Evolutionary conservation across 2,888 invertebrate genomes (phyloP), one percentile per base, ranked within the genome.

Genomic region (Fragum sueziense): DNA sequence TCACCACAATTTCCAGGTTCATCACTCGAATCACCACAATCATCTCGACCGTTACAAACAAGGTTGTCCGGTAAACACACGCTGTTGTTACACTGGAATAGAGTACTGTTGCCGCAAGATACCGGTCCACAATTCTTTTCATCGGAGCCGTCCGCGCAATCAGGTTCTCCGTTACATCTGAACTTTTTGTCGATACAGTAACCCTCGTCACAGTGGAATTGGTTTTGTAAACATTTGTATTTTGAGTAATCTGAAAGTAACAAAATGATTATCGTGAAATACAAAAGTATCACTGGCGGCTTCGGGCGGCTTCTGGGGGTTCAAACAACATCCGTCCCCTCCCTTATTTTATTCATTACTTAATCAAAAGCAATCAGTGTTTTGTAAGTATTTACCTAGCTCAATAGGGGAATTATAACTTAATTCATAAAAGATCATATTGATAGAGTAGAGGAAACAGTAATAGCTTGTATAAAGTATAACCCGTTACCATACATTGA

Each of bases 141-240:
- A 59, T 92, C 92, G 0, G 87, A 85, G 52, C 86, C 80, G 65
- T 90, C 90, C 0, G 77, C 72, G 70, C 91, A 90, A 76, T 90
- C 88, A 9, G 78, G 73, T 29, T 93, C 86, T 94, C 96, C 96
- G 94, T 97, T 95, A 92, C 97, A 97, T 2, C 96, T 93, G 84
- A 95, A 93, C 54, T 93, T 93, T 59, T 94, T 94, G 86, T 95
- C 94, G 83, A 97, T 95, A 93, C 97, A 97, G 1, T 95, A 95
- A 47, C 84, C 82, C 14, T 95, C 95, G 27, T 81, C 75, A 73
- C 97, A 97, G 84, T 95, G 95, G 94, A 97, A 97, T 85, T 94
- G 93, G 11, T 85, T 94, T 0, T 73, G 94, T 94, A 90, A 96
- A 96, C 85, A 65, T 75, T 51, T 25, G 4, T 47, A n/a, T 54